Conservation (phyloP, 2,888 invertebrate genomes). For the Linyphia triangularis region DNA sequence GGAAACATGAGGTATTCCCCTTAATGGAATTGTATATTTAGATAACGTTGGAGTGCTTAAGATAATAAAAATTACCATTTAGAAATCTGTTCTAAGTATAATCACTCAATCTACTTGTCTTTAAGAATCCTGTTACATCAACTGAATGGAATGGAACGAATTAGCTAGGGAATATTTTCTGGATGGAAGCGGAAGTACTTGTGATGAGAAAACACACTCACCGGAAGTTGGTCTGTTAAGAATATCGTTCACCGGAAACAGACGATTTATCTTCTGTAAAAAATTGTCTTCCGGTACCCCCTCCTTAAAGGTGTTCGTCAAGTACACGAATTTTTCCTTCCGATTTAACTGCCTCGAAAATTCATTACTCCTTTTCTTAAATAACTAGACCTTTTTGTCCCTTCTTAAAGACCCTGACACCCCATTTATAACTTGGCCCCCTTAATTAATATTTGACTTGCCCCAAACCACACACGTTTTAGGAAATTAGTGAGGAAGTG, state of each 20-base stretch:
- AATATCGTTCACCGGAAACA: conserved; percentile 67
- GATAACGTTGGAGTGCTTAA: too few relatives aligned
- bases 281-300: conserved; percentile 65
- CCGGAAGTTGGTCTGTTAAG: conserved; percentile 56
- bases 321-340: conserved; percentile 65
- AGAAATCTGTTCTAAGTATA: too few relatives aligned
- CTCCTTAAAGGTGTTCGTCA: conserved; percentile 31
- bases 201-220: conserved; percentile 65
- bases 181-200: conserved; percentile 51
- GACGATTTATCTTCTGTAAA: conserved; percentile 67
- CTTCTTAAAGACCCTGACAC: conserved; percentile 50
- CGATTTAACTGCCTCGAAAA: conserved; percentile 54
- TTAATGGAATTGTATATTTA: too few relatives aligned
- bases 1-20: too few relatives aligned
- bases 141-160: conserved; percentile 8
- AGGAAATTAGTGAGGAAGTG: conserved; percentile 64
- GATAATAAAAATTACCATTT: too few relatives aligned
- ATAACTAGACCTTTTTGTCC: conserved; percentile 50
- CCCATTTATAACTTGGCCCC: conserved; percentile 59
- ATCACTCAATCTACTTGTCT: too few relatives aligned
- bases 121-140: not conserved
- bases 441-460: conserved; percentile 70
- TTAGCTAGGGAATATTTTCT: conserved; percentile 43
- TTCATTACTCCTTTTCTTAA: conserved; percentile 69
- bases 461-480: conserved; percentile 44